Percentiles rank a stretch among this genome's conserved stretches.
These are phyloP conservation scores for Mizuhopecten yessoensis DNA, from an alignment of 1,140 invertebrate genomes.

Conservation along the genomic window DNA sequence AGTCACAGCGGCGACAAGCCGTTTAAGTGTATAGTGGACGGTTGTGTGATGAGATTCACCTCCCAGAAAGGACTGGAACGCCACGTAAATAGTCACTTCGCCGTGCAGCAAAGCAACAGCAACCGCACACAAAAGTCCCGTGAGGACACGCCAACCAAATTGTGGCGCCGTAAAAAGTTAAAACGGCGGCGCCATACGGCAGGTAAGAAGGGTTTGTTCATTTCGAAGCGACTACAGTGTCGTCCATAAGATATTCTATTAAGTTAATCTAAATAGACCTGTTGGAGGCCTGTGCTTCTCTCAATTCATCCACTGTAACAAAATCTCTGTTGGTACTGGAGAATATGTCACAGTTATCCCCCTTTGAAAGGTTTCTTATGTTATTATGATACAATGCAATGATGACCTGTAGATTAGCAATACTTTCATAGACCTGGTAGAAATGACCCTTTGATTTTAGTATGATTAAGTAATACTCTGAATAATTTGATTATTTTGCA, in stretches of 20 bases:
- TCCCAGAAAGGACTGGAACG: constrained; percentile 94
- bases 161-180: constrained; percentile 93
- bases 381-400: too few relatives aligned
- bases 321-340: background rate
- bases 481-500: too few relatives aligned
- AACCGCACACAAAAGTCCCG: constrained; percentile 66
- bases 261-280: too few relatives aligned
- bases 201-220: constrained; percentile 53
- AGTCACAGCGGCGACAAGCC: constrained; percentile 95
- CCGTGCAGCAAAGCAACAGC: constrained; percentile 85
- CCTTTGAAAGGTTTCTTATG: background rate
- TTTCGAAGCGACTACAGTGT: too few relatives aligned
- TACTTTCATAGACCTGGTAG: too few relatives aligned
- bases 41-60: constrained; percentile 94
- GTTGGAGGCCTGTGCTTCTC: too few relatives aligned
- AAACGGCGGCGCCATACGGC: constrained; percentile 89
- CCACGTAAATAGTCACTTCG: constrained; percentile 97
- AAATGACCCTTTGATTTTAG: too few relatives aligned
- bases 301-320: too few relatives aligned
- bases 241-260: too few relatives aligned
- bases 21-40: constrained; percentile 96
- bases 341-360: background rate
- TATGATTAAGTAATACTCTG: too few relatives aligned
- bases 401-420: too few relatives aligned
- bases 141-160: constrained; percentile 88